Conservation (phyloP, 2,113 vertebrate species). For the Actenoides hombroni region DNA sequence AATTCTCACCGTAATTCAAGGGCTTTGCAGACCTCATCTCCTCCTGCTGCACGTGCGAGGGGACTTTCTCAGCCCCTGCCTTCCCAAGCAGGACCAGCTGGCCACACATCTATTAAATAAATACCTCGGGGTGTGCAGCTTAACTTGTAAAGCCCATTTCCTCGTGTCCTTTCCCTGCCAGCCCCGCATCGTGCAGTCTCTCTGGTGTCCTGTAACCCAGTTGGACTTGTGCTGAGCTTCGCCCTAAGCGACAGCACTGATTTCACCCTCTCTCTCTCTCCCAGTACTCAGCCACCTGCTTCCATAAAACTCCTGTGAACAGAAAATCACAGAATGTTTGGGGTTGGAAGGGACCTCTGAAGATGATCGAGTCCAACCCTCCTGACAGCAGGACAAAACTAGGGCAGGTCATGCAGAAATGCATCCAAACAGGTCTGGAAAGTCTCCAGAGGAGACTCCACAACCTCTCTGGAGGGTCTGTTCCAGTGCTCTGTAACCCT, state of each 20-base stretch:
- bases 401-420: no score
- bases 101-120: background rate
- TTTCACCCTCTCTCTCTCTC: background rate
- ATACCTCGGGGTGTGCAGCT: background rate
- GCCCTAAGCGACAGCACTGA: background rate
- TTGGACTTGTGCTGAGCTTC: background rate
- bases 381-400: no score
- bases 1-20: background rate
- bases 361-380: no score
- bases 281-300: background rate
- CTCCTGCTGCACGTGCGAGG: background rate
- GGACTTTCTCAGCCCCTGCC: background rate
- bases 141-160: background rate
- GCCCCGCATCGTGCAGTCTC: rapidly evolving
- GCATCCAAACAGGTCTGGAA: no score
- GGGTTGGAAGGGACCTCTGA: no score
- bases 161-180: background rate
- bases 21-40: background rate
- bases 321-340: background rate
- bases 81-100: background rate
- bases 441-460: no score
- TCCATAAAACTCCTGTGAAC: background rate
- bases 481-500: no score
- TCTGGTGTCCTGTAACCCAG: background rate
- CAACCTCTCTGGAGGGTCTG: no score